Evolutionary conservation across 2,797 vertebrate species (phyloP).

Genomic region (Liparis tanakae): DNA sequence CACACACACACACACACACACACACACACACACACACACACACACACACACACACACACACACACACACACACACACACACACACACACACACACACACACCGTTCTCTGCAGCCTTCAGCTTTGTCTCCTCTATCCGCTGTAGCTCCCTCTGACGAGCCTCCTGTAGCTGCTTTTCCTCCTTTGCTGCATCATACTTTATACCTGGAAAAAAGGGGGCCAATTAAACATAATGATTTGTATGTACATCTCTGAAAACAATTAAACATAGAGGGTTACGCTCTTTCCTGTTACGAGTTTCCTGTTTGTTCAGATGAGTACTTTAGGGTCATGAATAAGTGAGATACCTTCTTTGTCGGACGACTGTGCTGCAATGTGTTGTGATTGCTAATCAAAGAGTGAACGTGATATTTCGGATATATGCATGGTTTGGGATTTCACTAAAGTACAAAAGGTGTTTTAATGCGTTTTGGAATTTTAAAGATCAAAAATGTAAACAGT

Average conservation of each 20-base stretch:
- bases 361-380: not conserved
- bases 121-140: conserved; percentile 96
- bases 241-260: conserved; percentile 4
- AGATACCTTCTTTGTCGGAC: conserved; percentile 1
- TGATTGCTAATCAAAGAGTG: not conserved
- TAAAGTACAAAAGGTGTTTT: conserved; percentile 1
- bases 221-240: not conserved
- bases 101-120: conserved; percentile 93
- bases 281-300: conserved; percentile 8
- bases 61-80: not conserved
- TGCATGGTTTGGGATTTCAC: not conserved
- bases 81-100: conserved; percentile 49
- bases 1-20: too few relatives aligned
- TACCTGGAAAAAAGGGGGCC: conserved; percentile 80
- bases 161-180: conserved; percentile 94
- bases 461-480: not conserved
- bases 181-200: conserved; percentile 95
- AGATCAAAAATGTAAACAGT: not conserved
- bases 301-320: conserved; percentile 13
- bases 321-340: conserved; percentile 39
- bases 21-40: too few relatives aligned
- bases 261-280: not conserved
- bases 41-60: not conserved
- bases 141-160: conserved; percentile 91
- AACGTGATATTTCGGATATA: not conserved